Conservation (phyloP, 2,888 invertebrate genomes). For the Cryptus armator region DNA sequence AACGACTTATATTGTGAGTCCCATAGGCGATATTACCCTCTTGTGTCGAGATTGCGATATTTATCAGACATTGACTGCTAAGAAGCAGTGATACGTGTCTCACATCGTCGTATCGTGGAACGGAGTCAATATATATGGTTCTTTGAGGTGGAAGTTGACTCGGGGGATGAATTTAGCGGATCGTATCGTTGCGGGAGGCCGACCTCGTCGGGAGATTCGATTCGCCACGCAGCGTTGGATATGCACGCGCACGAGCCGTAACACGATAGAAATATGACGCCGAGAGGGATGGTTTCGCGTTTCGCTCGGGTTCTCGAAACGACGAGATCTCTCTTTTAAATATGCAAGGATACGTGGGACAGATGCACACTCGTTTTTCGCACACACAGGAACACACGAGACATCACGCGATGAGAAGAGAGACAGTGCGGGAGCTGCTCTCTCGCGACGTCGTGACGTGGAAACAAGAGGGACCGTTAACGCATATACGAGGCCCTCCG, state of each 20-base stretch:
- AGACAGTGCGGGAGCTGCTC: neutral
- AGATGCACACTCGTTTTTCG: conserved; percentile 25
- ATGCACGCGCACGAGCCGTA: conserved; percentile 34
- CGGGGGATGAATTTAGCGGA: conserved; percentile 16
- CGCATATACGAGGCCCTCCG: neutral
- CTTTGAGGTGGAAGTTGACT: neutral
- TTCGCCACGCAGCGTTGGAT: conserved; percentile 30
- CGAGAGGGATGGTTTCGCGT: neutral
- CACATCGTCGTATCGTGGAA: neutral
- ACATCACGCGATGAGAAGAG: neutral
- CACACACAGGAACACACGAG: neutral
- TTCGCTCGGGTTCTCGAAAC: neutral
- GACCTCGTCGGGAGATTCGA: conserved; percentile 18
- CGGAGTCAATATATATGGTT: neutral
- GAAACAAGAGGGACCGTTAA: conserved; percentile 12
- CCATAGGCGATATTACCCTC: too few relatives aligned
- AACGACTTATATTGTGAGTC: too few relatives aligned
- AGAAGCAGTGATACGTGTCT: too few relatives aligned
- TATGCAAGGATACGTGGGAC: conserved; percentile 17
- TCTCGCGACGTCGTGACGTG: neutral
- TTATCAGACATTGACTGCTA: too few relatives aligned
- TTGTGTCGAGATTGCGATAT: too few relatives aligned
- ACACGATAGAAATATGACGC: conserved; percentile 3
- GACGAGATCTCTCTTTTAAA: conserved; percentile 40
- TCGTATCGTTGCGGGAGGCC: conserved; percentile 21